Percentiles rank a stretch among this genome's conserved stretches.
Evolutionary conservation across 1,140 invertebrate species (phyloP).

Genomic region (Calycopis cecrops): DNA sequence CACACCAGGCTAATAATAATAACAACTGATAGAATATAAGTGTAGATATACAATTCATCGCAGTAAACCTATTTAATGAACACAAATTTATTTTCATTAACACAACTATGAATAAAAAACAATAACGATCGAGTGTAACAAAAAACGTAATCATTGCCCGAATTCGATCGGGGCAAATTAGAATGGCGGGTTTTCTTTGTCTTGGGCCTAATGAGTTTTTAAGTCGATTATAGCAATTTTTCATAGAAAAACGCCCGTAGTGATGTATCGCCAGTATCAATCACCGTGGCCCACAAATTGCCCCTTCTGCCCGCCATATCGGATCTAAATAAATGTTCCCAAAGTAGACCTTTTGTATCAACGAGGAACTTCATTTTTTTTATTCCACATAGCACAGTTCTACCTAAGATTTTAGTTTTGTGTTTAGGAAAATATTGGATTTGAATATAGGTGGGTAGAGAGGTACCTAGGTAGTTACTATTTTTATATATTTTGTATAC

Average conservation of each 20-base stretch:
- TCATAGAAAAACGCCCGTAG: slow-evolving; percentile 71
- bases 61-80: no score
- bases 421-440: no score
- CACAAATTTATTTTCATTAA: no score
- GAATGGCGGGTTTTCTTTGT: slow-evolving; percentile 68
- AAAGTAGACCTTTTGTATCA: slow-evolving; percentile 15
- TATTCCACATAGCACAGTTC: no score
- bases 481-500: no score
- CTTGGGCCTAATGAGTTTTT: slow-evolving; percentile 72
- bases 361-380: no score
- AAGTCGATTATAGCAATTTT: slow-evolving; percentile 74
- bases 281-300: slow-evolving; percentile 63
- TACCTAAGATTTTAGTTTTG: no score
- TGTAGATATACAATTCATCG: no score
- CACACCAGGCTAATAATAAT: no score
- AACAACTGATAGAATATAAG: no score
- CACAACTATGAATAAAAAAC: slow-evolving; percentile 31
- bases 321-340: slow-evolving; percentile 27
- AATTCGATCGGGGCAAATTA: slow-evolving; percentile 66
- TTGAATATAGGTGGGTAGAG: no score
- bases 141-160: slow-evolving; percentile 55
- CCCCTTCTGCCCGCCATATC: slow-evolving; percentile 31
- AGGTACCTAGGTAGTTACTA: no score
- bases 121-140: slow-evolving; percentile 42
- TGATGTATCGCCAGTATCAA: slow-evolving; percentile 71